Evolutionary conservation across 2,113 vertebrate species (phyloP).

Genomic region (Silurus glanis): DNA sequence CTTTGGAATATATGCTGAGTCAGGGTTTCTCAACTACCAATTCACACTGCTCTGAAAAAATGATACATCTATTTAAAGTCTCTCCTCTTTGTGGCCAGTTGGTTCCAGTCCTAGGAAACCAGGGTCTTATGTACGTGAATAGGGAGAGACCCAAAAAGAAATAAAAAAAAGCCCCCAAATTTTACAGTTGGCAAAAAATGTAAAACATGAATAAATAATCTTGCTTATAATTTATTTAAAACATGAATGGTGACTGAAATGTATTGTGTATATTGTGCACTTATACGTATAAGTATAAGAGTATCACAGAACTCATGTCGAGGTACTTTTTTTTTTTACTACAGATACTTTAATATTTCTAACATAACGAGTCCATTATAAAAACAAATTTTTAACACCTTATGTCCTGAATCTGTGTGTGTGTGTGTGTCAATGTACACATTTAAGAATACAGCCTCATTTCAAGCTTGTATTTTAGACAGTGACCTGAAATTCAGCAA

Average conservation of each 20-base stretch:
- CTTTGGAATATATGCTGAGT: conserved; percentile 11
- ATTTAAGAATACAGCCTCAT: background rate
- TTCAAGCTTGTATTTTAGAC: background rate
- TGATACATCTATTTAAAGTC: background rate
- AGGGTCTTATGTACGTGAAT: background rate
- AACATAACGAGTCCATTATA: background rate
- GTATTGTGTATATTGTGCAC: background rate
- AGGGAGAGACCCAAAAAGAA: background rate
- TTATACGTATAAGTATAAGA: background rate
- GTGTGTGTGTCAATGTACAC: background rate
- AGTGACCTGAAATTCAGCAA: background rate
- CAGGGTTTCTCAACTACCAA: conserved; percentile 10
- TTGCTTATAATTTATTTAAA: background rate
- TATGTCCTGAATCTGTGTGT: background rate
- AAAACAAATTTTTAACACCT: background rate
- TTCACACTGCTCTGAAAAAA: background rate
- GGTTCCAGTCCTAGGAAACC: background rate
- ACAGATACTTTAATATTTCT: background rate
- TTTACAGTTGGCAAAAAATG: background rate
- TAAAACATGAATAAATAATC: background rate
- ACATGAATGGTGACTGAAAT: background rate
- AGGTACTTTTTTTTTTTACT: background rate
- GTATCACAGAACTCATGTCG: background rate
- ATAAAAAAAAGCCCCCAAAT: background rate
- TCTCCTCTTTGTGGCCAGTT: background rate